Conservation (phyloP, 2,888 invertebrate species). For the Drosophila borborema region DNA sequence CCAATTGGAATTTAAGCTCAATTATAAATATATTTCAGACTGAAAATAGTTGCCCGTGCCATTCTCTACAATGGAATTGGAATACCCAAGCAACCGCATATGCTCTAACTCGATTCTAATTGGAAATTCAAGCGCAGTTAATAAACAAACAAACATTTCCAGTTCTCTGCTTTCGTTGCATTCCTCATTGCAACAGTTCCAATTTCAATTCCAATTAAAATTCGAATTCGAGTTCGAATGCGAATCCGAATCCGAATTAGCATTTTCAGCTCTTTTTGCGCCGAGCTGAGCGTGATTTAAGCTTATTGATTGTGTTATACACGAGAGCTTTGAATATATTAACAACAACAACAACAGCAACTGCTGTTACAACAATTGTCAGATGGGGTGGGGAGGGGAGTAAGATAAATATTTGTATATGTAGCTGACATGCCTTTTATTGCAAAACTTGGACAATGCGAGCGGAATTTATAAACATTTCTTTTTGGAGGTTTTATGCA, state of each 20-base stretch:
- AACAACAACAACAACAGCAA: conserved; percentile 9
- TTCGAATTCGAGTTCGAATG: neutral
- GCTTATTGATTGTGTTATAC: conserved; percentile 27
- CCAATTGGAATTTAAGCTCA: neutral
- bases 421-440: conserved; percentile 44
- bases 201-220: conserved; percentile 32
- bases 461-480: neutral
- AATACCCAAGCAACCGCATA: neutral
- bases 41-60: neutral
- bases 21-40: neutral
- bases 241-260: conserved; percentile 6
- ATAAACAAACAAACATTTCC: conserved; percentile 1
- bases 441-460: conserved; percentile 56
- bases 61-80: neutral
- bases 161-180: conserved; percentile 16
- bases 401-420: neutral
- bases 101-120: neutral
- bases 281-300: conserved; percentile 36
- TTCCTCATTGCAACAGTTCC: conserved; percentile 20
- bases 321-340: conserved; percentile 18
- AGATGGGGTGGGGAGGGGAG: neutral
- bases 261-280: conserved; percentile 5
- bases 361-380: neutral
- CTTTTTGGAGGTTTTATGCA: conserved; percentile 8
- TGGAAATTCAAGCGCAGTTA: neutral